Conservation (phyloP, 2,113 vertebrate genomes). For the Corythaixoides concolor region DNA sequence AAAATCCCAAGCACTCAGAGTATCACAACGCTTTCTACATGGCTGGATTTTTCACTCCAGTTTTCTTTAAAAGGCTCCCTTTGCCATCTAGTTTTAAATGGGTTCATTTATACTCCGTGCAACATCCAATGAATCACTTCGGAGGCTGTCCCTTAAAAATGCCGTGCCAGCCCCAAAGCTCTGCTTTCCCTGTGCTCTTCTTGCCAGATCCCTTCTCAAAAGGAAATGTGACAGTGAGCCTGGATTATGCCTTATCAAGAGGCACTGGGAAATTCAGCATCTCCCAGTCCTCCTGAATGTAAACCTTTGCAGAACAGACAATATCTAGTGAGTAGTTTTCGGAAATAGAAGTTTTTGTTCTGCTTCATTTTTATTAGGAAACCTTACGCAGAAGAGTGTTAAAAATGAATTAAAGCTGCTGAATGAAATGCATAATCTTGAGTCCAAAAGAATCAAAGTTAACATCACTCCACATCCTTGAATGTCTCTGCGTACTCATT, state of each 20-base stretch:
- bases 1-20: background rate
- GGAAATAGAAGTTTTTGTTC: background rate
- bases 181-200: background rate
- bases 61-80: background rate
- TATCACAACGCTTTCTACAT: background rate
- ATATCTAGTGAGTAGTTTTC: background rate
- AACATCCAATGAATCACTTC: background rate
- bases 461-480: background rate
- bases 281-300: background rate
- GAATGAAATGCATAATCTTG: background rate
- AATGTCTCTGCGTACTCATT: background rate
- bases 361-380: background rate
- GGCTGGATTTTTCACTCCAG: background rate
- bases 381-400: background rate
- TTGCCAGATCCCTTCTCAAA: background rate
- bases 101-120: background rate
- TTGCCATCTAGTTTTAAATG: background rate
- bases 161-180: background rate
- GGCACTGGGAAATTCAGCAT: background rate
- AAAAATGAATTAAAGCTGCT: background rate
- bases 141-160: background rate
- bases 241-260: background rate
- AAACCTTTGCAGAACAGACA: background rate
- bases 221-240: background rate
- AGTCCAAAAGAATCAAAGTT: background rate